phyloP scores from a whole-genome alignment of 2,113 vertebrate species.

The Bos indicus region DNA sequence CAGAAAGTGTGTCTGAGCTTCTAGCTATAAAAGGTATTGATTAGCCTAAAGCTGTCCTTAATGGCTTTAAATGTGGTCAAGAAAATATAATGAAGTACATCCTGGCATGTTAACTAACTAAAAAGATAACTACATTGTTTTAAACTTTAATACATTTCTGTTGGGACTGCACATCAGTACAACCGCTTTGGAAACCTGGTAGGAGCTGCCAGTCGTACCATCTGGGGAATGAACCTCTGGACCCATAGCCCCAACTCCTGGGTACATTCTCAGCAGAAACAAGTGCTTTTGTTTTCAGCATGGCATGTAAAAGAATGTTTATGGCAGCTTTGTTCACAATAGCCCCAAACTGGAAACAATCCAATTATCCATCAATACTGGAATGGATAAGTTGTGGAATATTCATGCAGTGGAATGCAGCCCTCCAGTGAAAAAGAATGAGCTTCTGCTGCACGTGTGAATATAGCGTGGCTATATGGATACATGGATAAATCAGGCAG shows the following conservation, averaged over 20 bases:
- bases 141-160: not conserved
- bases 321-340: not conserved
- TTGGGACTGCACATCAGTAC: not conserved
- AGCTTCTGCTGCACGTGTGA: not conserved
- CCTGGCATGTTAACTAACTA: not conserved
- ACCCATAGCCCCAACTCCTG: not conserved
- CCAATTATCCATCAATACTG: not conserved
- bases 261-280: not conserved
- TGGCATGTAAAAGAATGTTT: not conserved
- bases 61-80: not conserved
- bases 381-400: not conserved
- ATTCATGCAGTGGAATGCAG: not conserved
- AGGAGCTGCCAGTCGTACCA: not conserved
- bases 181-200: not conserved
- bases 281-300: not conserved
- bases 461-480: not conserved
- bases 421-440: not conserved
- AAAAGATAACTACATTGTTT: not conserved
- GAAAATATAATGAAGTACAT: slow-evolving; percentile 8
- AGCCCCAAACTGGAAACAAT: not conserved
- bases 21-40: not conserved
- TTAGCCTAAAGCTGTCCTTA: not conserved
- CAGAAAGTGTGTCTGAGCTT: not conserved
- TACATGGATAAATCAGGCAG: not conserved
- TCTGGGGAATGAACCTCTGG: not conserved